Evolutionary conservation across 2,888 invertebrate species (phyloP), one percentile per base, ranked within the genome.

Genomic region (Conops quadrifasciatus): DNA sequence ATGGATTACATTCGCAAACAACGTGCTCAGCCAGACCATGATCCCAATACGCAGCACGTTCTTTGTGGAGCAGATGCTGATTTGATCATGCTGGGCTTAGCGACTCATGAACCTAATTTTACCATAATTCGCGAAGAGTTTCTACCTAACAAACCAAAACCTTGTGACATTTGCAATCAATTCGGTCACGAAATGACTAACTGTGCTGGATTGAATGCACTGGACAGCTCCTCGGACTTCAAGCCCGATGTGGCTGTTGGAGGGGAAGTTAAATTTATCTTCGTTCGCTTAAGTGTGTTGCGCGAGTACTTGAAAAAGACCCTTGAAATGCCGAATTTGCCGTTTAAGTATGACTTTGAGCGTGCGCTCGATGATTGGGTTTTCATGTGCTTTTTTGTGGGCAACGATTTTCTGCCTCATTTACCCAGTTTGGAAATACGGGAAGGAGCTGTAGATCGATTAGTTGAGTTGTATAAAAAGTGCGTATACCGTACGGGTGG

Each of bases 41-140:
- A 99, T 87, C 97, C 99, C 0, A 98, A 99, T 86, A 98, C 98
- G 0, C 94, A 94, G 77, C 99, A 99, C 86, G 97, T 97, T 78
- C 87, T 99, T 28, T 99, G 98, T 86, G 99, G 99, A 59, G 98
- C 99, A 0, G 99, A 99, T 86, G 97, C 97, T 2, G 98, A 98
- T 88, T 90, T 98, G 70, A 98, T 98, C 80, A 98, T 98, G 98
- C 88, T 98, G 83, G 98, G 98, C 11, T 88, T 99, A 74, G 98
- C 99, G 0, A 99, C 99, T 0, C 99, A 99, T 84, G 99, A 99
- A 87, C 96, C 97, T 0, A 95, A 99, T 88, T 99, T 99, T 85
- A 99, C 98, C 19, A 99, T 99, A 79, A 97, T 98, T 81, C 87
- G 97, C 30, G 99, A 99, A 87, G 99, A 99, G 88, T 99, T 99